Conservation (phyloP, 2,113 vertebrate genomes). For the Cebidichthys violaceus region DNA sequence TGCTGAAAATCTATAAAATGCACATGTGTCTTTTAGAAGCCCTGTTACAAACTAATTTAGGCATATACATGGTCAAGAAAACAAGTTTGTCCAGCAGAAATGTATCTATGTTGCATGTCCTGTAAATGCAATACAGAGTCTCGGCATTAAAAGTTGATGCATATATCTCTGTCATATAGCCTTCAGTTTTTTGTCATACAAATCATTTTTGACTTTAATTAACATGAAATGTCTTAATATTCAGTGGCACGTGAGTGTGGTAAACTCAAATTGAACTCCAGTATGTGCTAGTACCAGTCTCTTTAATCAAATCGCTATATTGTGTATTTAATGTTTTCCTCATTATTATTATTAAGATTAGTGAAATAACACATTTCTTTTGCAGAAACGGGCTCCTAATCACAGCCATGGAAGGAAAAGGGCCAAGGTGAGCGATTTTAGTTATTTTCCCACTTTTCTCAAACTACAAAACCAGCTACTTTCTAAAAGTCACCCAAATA, state of each 20-base stretch:
- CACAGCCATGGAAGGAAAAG: conserved; percentile 96
- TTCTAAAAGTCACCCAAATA: conserved; percentile 15
- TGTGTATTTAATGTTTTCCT: background rate
- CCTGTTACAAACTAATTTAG: background rate
- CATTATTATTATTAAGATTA: accelerated
- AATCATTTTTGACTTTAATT: no score
- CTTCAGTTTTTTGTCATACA: no score
- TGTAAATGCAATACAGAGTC: background rate
- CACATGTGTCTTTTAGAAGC: background rate
- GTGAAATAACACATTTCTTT: conserved; percentile 34
- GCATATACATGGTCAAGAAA: background rate
- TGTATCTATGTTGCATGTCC: background rate
- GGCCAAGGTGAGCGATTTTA: conserved; percentile 89
- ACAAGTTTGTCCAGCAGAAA: background rate
- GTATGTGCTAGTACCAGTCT: background rate
- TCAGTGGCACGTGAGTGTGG: background rate
- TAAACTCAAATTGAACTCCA: background rate
- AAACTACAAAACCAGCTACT: background rate
- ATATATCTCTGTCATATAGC: no score
- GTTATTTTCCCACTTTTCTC: background rate
- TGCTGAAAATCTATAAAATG: background rate
- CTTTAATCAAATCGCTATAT: background rate
- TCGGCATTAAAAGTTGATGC: background rate
- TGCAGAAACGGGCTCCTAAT: conserved; percentile 90
- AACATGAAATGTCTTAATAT: background rate